phyloP scores from a whole-genome alignment of 2,888 invertebrate species.

The Zaprionus lineosus region DNA sequence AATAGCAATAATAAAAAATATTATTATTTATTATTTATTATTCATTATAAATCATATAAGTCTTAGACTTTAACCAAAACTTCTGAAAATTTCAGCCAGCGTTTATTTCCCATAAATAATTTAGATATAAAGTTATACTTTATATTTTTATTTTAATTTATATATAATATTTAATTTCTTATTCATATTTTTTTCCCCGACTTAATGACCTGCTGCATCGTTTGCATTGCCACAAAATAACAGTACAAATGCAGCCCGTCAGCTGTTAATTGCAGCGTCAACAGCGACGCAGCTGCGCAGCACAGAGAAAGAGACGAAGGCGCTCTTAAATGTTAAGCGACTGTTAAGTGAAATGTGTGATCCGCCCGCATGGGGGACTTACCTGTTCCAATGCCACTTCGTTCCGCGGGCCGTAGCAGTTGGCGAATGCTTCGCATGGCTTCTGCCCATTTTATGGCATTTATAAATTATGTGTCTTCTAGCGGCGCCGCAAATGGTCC shows the following conservation, averaged over 20 bases:
- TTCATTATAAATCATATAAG: too few relatives aligned
- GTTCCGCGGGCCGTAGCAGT: constrained; percentile 46
- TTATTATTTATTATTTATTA: too few relatives aligned
- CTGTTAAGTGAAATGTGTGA: constrained; percentile 32
- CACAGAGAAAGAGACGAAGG: not conserved
- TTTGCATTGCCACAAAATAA: constrained; percentile 28
- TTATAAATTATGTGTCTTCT: constrained; percentile 42
- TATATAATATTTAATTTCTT: too few relatives aligned
- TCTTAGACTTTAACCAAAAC: too few relatives aligned
- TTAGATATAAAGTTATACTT: too few relatives aligned
- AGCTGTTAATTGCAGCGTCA: constrained; percentile 13
- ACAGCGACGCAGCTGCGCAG: constrained; percentile 55
- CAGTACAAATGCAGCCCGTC: constrained; percentile 1
- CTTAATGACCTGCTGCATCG: not conserved
- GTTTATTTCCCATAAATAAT: too few relatives aligned
- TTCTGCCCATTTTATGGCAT: constrained; percentile 39
- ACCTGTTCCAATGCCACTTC: constrained; percentile 35
- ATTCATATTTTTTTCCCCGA: too few relatives aligned
- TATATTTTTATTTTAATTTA: too few relatives aligned
- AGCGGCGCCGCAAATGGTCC: constrained; percentile 37
- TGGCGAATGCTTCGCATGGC: constrained; percentile 49
- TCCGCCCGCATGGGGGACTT: not conserved
- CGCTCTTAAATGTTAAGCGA: constrained; percentile 65
- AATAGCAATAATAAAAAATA: too few relatives aligned
- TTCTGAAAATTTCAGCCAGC: too few relatives aligned